Base-by-base conservation (phyloP, 2,113 vertebrate genomes). In the Caranx melampygus region DNA sequence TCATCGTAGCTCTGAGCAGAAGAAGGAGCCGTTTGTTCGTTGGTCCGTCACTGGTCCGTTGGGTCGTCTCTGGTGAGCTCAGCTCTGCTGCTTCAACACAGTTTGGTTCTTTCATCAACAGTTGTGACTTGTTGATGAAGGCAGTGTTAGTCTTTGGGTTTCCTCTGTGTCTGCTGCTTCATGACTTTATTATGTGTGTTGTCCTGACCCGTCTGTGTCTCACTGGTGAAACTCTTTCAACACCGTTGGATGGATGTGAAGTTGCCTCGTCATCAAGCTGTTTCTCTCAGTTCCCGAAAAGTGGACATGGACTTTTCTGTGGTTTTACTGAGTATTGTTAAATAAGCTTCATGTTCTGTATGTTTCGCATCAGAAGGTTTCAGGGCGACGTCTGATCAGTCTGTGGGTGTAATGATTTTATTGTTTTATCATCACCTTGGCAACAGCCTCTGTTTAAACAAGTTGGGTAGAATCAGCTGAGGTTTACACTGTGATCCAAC, bases 61-160 rank as follows among this genome's bases (percentile, higher is more conserved):
- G 76, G 86, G 55, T 55, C 64, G 31, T 86, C 79, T 85, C 61
- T 12, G 88, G 89, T 91, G 87, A 91, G 90, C 63, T 64, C 12
- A 57, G 62, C 75, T n/a, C 75, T n/a, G 61, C 62, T 70, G 34
- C 26, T 16, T 66, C 21, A 47, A 21, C 59, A 3, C 15, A 11
- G 55, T 68, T 72, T 13, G 35, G 3, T 52, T 64, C 14, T 31
- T 67, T 18, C 26, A 35, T 10, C 21, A 40, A 0, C 40, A 45
- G 55, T n/a, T 66, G 1, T 42, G 34, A 57, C 26, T 45, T 2
- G 2, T 14, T 21, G 59, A 51, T 3, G 15, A 42, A 21, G 1
- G 1, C 3, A 2, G 6, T 34, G 6, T 68, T 26, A 3, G 18
- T 12, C 9, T 3, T 55, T 20, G 26, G n/a, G 40, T 16, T 62